Evolutionary conservation across 2,888 invertebrate species (phyloP).

Genomic region (Agrotis ipsilon): DNA sequence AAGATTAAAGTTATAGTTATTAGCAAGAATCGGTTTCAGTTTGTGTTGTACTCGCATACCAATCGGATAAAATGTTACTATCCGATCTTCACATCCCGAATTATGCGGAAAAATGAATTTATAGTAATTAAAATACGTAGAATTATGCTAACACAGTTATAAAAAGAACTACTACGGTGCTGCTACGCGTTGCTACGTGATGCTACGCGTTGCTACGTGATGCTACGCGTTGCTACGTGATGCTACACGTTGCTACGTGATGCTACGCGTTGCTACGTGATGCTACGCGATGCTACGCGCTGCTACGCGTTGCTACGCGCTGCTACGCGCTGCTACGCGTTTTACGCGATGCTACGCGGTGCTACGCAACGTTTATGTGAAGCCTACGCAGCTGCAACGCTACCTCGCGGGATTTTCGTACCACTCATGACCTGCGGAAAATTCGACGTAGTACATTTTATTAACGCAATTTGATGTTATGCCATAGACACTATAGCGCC

Average conservation of each 20-base stretch:
- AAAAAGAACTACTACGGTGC: no score
- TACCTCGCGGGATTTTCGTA: no score
- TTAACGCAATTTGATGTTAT: no score
- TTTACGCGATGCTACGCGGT: neutral
- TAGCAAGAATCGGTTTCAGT: neutral
- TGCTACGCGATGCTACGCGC: neutral
- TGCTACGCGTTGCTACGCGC: constrained; percentile 1
- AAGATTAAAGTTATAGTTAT: constrained; percentile 39
- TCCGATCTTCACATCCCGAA: no score
- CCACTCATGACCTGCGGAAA: no score
- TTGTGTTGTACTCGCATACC: neutral
- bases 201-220: neutral
- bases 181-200: no score
- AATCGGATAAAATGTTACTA: no score
- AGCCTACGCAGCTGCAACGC: constrained; percentile 8
- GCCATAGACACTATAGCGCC: no score
- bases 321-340: neutral
- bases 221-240: neutral
- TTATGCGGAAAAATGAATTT: no score
- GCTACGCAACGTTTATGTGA: neutral
- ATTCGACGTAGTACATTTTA: no score
- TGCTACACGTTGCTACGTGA: neutral
- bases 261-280: neutral
- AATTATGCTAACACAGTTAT: no score
- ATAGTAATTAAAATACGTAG: no score